Evolutionary conservation across 2,797 vertebrate species (phyloP), one percentile per base, ranked within the genome.

Genomic region (Sebastes oblongus): DNA sequence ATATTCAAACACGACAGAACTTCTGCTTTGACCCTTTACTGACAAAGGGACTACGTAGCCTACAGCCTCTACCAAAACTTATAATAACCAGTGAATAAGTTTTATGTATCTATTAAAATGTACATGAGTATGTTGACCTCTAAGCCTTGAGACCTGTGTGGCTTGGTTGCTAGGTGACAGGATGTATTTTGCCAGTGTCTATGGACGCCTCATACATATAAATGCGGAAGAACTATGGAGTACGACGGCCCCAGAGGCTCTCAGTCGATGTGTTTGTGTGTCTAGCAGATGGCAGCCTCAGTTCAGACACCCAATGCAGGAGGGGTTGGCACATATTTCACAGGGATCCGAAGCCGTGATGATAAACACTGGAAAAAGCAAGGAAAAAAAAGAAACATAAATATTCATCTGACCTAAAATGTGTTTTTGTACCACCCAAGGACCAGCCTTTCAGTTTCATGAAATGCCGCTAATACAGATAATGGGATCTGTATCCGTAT

Each of bases 301-400:
- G 7, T 18, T 34, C 73, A 86, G 18, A 80, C 95, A 94, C 13
- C 94, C 93, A 34, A 8, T 89, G 77, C 94, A 95, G 77, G 95
- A 85, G 0, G 91, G 91, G 68, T 94, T 92, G 85, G 81, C 91
- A 78, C 94, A 96, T 81, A 96, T 94, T 70, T 96, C 95, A 89
- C 94, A 95, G 11, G 86, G 88, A 86, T 95, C 93, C 2, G 12
- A 4, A 14, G 89, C 27, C 1, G 60, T 71, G 67, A 92, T 78
- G 82, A 93, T 78, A 22, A 67, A 25, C 62, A 74, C 95, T 96
- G 80, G 24, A 86, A 80, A 74, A 29, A 20, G 12, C 29, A 54
- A 82, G 20, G 36, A 30, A 68, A 80, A 24, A 77, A 22, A 72
- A 81, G 24, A 74, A 27, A 62, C 58, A 68, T 58, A n/a, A 76